A percentile compares a stretch with the other conserved stretches of the same genome.
phyloP scores from a whole-genome alignment of 92 coral and sea anemone genomes.

The Phenganax subtilis region DNA sequence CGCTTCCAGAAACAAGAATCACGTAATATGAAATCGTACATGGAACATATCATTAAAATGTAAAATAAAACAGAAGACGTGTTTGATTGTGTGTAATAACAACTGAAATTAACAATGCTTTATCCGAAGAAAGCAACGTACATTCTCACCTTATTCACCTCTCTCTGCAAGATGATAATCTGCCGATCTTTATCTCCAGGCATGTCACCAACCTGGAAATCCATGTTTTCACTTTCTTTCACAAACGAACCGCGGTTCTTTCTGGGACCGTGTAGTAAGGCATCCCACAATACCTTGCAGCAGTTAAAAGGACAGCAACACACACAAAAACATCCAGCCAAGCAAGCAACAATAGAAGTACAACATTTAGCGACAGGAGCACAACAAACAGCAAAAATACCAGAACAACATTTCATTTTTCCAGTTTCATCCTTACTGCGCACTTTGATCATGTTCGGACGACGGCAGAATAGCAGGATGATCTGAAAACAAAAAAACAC shows the following conservation, averaged over 20 bases:
- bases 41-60: neutral
- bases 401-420: neutral
- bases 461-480: conserved; percentile 10
- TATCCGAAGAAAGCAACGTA: neutral
- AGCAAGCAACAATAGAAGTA: neutral
- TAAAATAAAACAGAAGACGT: too few relatives aligned
- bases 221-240: conserved; percentile 15
- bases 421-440: conserved; percentile 20
- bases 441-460: conserved; percentile 21
- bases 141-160: conserved; percentile 17
- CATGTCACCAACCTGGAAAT: conserved; percentile 41
- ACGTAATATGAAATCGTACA: neutral
- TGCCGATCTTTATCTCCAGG: conserved; percentile 32
- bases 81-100: too few relatives aligned
- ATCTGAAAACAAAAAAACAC: conserved; percentile 10
- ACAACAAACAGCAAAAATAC: neutral
- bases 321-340: neutral
- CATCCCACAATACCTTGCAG: conserved; percentile 38
- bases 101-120: too few relatives aligned
- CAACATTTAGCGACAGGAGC: conserved; percentile 5
- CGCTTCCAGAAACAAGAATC: neutral
- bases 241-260: conserved; percentile 26
- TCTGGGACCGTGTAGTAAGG: conserved; percentile 28
- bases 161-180: conserved; percentile 22
- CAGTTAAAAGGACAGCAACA: conserved; percentile 8